Base-by-base conservation (phyloP, 2,113 vertebrate species). In the Helogale parvula region DNA sequence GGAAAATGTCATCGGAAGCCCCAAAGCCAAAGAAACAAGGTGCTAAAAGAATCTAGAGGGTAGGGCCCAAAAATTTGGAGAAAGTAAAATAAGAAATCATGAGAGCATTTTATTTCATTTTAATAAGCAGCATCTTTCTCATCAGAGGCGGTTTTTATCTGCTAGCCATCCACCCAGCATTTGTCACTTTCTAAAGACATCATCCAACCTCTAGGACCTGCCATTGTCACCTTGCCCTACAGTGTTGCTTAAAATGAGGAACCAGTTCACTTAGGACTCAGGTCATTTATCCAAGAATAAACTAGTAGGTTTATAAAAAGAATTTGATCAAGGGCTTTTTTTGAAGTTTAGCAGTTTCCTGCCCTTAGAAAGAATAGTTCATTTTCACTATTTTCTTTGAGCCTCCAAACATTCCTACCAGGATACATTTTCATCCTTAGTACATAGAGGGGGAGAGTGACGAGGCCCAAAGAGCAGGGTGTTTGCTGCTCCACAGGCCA, bases 121-220 rank as follows among this genome's bases (percentile, higher is more conserved):
- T 69, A 92, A 47, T 27, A 80, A 80, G 38, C 27, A 94, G 63
- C 17, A 45, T 76, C 74, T 63, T 93, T 66, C 76, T 77, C 74
- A 68, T 35, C 10, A 27, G 35, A 1, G 4, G 38, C 41, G 3
- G 16, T 33, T 95, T 80, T 83, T 76, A 41, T 41, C 74, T 84
- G 14, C 38, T 14, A 12, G 85, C 50, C 66, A 76, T 9, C 27
- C 9, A 23, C 2, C 5, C 17, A 54, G 7, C 17, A 41, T 11
- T 29, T 11, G 54, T 29, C 66, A 23, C 12, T 23, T 65, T 74
- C 57, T 77, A 41, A 91, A 85, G 35, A 69, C 2, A 57, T 2
- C 17, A 35, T 31, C 41, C 33, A 33, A 19, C 9, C 29, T 41
- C 27, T 35, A 72, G 35, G 9, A 57, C 57, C 47, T 35, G 82